Conservation (phyloP, 2,797 vertebrate genomes). For the Remorina albescens region DNA sequence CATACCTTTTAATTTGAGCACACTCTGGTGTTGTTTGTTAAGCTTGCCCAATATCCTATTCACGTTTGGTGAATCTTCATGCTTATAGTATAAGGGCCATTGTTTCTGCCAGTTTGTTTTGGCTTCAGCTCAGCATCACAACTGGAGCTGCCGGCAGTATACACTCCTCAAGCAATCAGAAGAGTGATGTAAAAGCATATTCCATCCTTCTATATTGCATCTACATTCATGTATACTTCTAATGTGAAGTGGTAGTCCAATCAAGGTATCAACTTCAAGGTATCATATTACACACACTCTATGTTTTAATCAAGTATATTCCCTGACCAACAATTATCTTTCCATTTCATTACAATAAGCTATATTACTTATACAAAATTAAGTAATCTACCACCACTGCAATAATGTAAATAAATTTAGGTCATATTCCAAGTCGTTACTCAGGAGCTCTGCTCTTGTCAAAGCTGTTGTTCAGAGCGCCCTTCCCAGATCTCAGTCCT, state of each 20-base stretch:
- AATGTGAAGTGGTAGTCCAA: background rate
- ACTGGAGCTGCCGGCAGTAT: conserved; percentile 11
- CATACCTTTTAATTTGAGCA: conserved; percentile 53
- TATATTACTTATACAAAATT: background rate
- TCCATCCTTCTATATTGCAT: background rate
- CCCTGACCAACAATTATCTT: background rate
- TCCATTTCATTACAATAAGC: background rate
- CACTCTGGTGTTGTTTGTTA: conserved; percentile 63
- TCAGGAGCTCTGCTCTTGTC: background rate
- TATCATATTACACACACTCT: background rate
- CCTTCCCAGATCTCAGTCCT: background rate
- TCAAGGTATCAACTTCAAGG: background rate
- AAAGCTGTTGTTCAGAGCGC: background rate
- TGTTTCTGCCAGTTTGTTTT: conserved; percentile 34
- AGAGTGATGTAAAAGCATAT: conserved; percentile 13
- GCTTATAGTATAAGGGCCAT: conserved; percentile 67
- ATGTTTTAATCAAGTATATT: background rate
- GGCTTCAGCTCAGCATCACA: conserved; percentile 24
- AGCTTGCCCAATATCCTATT: conserved; percentile 65
- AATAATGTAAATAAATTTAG: background rate
- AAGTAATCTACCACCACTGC: background rate
- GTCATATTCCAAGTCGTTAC: background rate
- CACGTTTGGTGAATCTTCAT: conserved; percentile 64
- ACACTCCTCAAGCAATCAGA: conserved; percentile 10
- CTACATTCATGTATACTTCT: background rate